Evolutionary conservation across 2,797 vertebrate species (phyloP).

Genomic region (Cichlasoma orientale): DNA sequence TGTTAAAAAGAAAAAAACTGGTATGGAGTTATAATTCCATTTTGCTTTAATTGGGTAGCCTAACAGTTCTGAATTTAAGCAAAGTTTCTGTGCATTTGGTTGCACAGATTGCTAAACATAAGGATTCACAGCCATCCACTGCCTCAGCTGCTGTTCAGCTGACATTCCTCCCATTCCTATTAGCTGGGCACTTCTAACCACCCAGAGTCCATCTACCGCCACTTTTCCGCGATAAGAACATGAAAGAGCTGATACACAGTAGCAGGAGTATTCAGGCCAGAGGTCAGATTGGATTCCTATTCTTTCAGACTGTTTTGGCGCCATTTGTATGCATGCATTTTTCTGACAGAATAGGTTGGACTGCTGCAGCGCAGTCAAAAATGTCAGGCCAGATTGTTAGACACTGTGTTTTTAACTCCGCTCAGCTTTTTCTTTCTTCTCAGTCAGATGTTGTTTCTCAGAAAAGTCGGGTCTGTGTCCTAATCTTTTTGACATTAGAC

Average conservation of each 20-base stretch:
- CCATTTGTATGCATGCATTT: constrained; percentile 11
- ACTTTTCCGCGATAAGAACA: constrained; percentile 67
- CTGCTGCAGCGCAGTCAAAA: neutral
- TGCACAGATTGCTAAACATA: neutral
- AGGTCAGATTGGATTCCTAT: constrained; percentile 53
- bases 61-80: constrained; percentile 4
- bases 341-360: constrained; percentile 1
- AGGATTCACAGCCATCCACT: constrained; percentile 9
- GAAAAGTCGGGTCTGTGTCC: constrained; percentile 24
- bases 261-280: constrained; percentile 62
- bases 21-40: neutral
- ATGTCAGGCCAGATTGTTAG: constrained; percentile 18
- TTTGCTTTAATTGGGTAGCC: neutral
- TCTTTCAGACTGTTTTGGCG: constrained; percentile 11
- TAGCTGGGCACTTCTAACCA: constrained; percentile 48
- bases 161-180: constrained; percentile 75
- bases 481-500: constrained; percentile 47
- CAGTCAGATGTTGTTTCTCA: constrained; percentile 33
- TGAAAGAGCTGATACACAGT: constrained; percentile 58
- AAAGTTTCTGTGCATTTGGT: neutral
- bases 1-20: neutral
- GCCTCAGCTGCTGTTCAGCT: constrained; percentile 49
- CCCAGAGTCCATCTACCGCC: constrained; percentile 52
- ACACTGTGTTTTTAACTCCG: constrained; percentile 17
- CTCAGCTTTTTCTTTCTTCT: constrained; percentile 17